Conservation (phyloP, 35 echinoderm and acorn worm species). For the Ptychodera flava region DNA sequence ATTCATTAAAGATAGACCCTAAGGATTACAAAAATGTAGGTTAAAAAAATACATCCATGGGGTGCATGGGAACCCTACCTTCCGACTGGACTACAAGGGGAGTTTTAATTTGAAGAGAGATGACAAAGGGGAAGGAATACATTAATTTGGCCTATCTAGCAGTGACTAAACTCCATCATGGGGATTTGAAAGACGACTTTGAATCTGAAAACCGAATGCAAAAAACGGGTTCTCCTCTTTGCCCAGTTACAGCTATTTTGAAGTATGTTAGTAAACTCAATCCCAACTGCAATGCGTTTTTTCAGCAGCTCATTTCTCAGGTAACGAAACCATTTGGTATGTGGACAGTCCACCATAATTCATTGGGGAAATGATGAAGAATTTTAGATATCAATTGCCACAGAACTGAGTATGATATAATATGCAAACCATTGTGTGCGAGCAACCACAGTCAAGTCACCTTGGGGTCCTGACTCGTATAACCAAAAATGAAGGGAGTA, state of each 20-base stretch:
- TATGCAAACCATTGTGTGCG: constrained; percentile 22
- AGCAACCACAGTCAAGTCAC: constrained; percentile 3
- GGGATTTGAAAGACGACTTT: constrained; percentile 10
- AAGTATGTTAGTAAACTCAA: constrained; percentile 22
- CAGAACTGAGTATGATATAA: not conserved
- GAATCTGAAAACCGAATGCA: constrained; percentile 3
- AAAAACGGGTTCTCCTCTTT: constrained; percentile 11
- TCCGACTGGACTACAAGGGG: too few relatives aligned
- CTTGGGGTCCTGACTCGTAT: not conserved
- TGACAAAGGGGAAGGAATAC: not conserved
- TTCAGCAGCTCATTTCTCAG: constrained; percentile 13
- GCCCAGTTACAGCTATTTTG: constrained; percentile 24
- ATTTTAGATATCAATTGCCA: not conserved
- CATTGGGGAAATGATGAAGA: not conserved
- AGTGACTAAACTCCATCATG: constrained; percentile 32
- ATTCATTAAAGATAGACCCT: too few relatives aligned
- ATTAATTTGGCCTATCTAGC: constrained; percentile 16
- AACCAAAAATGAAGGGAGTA: constrained; percentile 22
- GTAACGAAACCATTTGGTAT: not conserved
- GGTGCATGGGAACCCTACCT: too few relatives aligned
- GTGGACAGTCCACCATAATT: not conserved
- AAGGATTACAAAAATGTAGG: too few relatives aligned
- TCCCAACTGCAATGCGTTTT: constrained; percentile 40
- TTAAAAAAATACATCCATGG: too few relatives aligned
- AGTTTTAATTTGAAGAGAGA: constrained; percentile 22